Percentiles rank a stretch among this genome's conserved stretches.
These are phyloP conservation scores for Anolis apletophallus DNA, from an alignment of 2,797 vertebrate genomes.

Conservation along the genomic window DNA sequence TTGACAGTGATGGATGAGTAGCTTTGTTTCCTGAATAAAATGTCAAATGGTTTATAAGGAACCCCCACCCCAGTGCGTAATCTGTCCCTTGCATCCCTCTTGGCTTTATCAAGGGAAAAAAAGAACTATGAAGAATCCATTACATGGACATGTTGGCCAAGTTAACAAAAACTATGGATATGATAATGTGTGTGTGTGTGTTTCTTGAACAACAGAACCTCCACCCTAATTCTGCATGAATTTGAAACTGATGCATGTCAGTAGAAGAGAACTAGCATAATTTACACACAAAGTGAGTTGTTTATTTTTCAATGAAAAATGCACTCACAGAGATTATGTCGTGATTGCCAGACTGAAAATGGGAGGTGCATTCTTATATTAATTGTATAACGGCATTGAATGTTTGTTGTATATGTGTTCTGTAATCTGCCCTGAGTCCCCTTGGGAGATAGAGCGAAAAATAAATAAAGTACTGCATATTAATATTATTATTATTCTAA, in stretches of 20 bases:
- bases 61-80: constrained; percentile 40
- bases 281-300: background rate
- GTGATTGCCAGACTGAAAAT: no score
- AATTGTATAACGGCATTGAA: no score
- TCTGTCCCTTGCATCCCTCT: constrained; percentile 54
- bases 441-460: no score
- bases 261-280: background rate
- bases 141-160: background rate
- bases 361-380: no score
- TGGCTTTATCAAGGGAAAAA: constrained; percentile 31
- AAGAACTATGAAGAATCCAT: background rate
- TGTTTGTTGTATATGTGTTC: no score
- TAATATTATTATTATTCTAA: no score
- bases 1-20: constrained; percentile 59
- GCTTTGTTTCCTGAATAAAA: constrained; percentile 7
- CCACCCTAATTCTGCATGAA: no score
- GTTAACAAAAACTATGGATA: background rate
- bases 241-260: background rate
- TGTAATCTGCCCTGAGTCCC: no score
- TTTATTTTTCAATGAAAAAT: background rate
- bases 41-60: constrained; percentile 4
- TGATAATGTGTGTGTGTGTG: background rate
- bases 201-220: background rate
- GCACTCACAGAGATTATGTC: background rate
- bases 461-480: no score